phyloP scores from a whole-genome alignment of 2,888 invertebrate genomes.

The Linyphia triangularis region DNA sequence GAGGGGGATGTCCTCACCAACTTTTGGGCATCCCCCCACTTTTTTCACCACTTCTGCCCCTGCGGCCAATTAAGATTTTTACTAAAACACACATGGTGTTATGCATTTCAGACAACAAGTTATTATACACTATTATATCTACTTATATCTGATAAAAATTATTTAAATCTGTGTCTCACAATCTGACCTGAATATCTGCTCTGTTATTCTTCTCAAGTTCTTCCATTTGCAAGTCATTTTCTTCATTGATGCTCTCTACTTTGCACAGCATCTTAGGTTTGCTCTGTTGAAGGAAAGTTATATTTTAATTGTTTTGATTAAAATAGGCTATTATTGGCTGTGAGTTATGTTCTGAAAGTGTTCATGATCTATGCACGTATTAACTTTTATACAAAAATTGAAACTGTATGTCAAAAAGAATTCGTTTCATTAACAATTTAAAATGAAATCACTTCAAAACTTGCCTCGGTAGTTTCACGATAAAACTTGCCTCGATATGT shows the following conservation, averaged over 20 bases:
- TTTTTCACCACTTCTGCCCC: no score
- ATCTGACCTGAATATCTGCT: constrained; percentile 51
- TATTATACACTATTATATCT: no score
- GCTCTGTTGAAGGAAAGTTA: constrained; percentile 16
- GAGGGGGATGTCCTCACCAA: no score
- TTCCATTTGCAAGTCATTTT: constrained; percentile 32
- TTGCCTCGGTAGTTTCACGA: neutral
- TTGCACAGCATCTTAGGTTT: constrained; percentile 62
- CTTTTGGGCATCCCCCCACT: no score
- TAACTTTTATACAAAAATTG: neutral
- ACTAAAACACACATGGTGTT: no score
- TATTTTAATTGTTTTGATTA: neutral
- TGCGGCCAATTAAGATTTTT: no score
- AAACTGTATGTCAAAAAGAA: neutral
- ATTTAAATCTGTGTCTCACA: no score
- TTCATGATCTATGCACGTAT: neutral
- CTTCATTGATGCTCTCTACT: constrained; percentile 62
- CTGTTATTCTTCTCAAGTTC: constrained; percentile 39
- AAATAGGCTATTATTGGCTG: neutral
- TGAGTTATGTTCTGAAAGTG: neutral
- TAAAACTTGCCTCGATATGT: neutral
- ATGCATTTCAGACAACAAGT: no score
- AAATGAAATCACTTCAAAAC: constrained; percentile 1
- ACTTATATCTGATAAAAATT: no score
- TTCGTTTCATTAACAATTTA: neutral